phyloP scores from a whole-genome alignment of 2,113 vertebrate species.

The Quiscalus mexicanus region DNA sequence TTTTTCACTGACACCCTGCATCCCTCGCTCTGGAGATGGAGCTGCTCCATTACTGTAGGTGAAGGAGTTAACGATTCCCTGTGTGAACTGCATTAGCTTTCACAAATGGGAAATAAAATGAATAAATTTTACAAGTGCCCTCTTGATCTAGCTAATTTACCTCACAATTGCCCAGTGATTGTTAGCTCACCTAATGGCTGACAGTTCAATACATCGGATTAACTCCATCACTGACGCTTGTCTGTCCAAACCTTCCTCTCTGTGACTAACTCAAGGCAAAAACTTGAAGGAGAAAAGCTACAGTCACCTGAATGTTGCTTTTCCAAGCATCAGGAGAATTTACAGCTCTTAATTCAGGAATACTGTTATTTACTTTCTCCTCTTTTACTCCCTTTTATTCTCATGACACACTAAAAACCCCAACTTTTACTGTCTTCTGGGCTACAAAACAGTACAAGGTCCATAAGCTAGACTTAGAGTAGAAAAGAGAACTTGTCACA shows the following conservation, averaged over 20 bases:
- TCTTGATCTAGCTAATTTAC: conserved; percentile 30
- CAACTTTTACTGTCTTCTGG: neutral
- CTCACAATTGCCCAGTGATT: neutral
- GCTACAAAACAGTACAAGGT: neutral
- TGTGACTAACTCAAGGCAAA: neutral
- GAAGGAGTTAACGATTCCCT: neutral
- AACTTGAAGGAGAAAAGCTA: neutral
- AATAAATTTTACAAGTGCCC: conserved; percentile 14
- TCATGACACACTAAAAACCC: neutral
- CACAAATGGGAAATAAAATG: conserved; percentile 27
- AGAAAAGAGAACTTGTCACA: neutral
- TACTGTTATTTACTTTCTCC: neutral
- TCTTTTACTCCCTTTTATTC: neutral
- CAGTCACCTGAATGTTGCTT: neutral
- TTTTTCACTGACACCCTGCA: neutral
- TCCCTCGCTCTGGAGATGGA: neutral
- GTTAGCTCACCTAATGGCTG: neutral
- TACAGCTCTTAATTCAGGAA: neutral
- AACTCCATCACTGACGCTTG: neutral
- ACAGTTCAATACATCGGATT: neutral
- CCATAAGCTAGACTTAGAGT: neutral
- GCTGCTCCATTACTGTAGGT: neutral
- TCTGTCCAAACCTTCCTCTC: neutral
- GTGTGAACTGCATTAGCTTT: neutral
- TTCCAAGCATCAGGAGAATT: neutral